Evolutionary conservation across 2,797 vertebrate species (phyloP).

Genomic region (Atherinosoma microstoma): DNA sequence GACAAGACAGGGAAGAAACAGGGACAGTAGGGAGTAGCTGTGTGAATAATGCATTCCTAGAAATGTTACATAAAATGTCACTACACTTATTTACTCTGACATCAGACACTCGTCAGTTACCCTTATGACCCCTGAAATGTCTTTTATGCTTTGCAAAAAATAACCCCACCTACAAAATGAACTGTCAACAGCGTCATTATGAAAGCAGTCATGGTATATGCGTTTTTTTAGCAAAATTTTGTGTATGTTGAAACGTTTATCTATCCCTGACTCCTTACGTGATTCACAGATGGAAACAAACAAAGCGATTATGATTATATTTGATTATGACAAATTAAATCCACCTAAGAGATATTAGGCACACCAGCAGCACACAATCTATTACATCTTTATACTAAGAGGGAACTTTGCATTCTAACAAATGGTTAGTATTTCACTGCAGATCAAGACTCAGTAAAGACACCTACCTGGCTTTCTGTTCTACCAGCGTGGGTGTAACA

Average conservation of each 20-base stretch:
- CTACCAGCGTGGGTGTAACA: slow-evolving; percentile 45
- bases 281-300: not conserved
- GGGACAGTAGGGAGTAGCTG: slow-evolving; percentile 5
- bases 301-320: no score
- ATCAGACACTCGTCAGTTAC: not conserved
- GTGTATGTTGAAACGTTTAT: not conserved
- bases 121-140: slow-evolving; percentile 17
- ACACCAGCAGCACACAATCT: not conserved
- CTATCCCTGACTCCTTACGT: not conserved
- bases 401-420: slow-evolving; percentile 11
- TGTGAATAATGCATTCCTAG: slow-evolving; percentile 14
- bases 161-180: not conserved
- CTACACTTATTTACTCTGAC: slow-evolving; percentile 11
- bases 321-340: not conserved
- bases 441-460: slow-evolving; percentile 15
- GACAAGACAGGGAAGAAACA: not conserved
- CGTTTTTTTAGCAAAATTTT: not conserved
- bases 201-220: not conserved
- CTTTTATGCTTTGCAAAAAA: not conserved
- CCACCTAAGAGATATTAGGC: no score
- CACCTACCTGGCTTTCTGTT: slow-evolving; percentile 37
- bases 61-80: slow-evolving; percentile 24
- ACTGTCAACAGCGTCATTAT: slow-evolving; percentile 3
- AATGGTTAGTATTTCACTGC: slow-evolving; percentile 26
- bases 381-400: not conserved